These are phyloP conservation scores for Mimumesa dahlbomi DNA, from an alignment of 2,888 invertebrate genomes.

Conservation along the genomic window DNA sequence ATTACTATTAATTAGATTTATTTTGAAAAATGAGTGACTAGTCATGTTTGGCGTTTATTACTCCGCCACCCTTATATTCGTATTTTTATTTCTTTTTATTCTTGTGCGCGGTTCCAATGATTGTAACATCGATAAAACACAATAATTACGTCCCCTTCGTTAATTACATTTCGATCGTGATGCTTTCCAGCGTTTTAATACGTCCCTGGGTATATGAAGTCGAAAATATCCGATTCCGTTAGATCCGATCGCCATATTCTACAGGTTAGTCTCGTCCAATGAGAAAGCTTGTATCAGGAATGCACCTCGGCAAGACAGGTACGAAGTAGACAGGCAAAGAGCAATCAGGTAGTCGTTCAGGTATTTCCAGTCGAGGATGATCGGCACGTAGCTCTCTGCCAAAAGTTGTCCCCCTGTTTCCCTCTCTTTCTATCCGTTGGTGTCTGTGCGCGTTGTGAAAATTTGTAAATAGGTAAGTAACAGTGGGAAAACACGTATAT, in stretches of 20 bases:
- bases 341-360: constrained; percentile 70
- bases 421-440: constrained; percentile 18
- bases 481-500: constrained; percentile 1
- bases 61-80: too few relatives aligned
- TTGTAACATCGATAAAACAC: not conserved
- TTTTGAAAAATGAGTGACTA: too few relatives aligned
- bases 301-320: constrained; percentile 63
- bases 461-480: constrained; percentile 75
- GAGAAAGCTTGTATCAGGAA: constrained; percentile 53
- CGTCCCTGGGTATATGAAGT: constrained; percentile 17
- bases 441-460: constrained; percentile 55
- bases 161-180: constrained; percentile 1
- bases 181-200: not conserved
- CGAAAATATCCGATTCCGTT: constrained; percentile 58
- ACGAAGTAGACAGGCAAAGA: constrained; percentile 50
- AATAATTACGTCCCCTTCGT: constrained; percentile 7
- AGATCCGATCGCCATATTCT: constrained; percentile 55
- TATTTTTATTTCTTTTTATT: not conserved
- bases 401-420: constrained; percentile 32
- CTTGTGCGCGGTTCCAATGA: not conserved
- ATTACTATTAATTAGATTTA: too few relatives aligned
- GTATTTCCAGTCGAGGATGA: constrained; percentile 78
- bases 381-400: constrained; percentile 71
- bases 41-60: too few relatives aligned
- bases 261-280: constrained; percentile 57